phyloP scores from a whole-genome alignment of 2,113 vertebrate genomes.

The Pterocles gutturalis region DNA sequence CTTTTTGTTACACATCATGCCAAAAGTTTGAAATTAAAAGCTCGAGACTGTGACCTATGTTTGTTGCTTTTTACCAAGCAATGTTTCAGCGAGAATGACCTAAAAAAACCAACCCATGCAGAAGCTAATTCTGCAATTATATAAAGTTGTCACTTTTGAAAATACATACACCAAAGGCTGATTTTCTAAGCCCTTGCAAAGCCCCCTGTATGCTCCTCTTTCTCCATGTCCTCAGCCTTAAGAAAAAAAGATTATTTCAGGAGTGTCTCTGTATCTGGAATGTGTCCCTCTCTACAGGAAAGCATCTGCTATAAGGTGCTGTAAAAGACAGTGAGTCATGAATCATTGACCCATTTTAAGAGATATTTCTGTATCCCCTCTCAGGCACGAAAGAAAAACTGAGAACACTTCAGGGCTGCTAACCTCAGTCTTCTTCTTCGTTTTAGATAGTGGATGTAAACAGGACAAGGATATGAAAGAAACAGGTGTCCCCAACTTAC shows the following conservation, averaged over 20 bases:
- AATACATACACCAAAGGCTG: neutral
- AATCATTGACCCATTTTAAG: neutral
- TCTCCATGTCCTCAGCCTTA: neutral
- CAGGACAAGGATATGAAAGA: neutral
- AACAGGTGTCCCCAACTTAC: neutral
- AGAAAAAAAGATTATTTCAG: neutral
- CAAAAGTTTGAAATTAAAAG: neutral
- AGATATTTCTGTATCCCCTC: neutral
- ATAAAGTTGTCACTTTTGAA: neutral
- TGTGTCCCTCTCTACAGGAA: neutral
- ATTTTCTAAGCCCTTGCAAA: neutral
- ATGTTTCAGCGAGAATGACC: neutral
- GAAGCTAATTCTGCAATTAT: neutral
- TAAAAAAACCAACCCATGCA: neutral
- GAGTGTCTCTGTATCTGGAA: neutral
- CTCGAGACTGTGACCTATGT: rapidly evolving
- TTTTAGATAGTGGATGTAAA: neutral
- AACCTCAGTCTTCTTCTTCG: neutral
- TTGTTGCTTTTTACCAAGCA: neutral
- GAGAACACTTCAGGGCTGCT: neutral
- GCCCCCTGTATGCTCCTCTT: neutral
- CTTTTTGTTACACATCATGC: neutral
- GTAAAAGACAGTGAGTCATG: neutral
- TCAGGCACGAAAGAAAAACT: neutral
- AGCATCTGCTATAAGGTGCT: neutral